Conservation (phyloP, 1,140 invertebrate species). For the Drosophila kepulauana region DNA sequence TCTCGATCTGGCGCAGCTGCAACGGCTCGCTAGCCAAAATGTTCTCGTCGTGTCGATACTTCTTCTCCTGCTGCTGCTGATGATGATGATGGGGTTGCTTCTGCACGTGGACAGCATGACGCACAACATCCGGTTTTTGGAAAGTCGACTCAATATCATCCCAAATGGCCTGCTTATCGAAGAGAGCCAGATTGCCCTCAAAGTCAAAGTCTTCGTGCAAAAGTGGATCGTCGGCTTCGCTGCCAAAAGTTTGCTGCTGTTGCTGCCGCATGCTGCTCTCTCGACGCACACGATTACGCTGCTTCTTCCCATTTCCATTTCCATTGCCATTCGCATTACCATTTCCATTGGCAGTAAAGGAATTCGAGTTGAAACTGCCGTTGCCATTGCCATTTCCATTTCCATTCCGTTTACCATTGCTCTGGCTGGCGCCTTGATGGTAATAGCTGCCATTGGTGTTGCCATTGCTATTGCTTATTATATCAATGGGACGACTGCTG, state of each 20-base stretch:
- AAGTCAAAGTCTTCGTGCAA: conserved; percentile 94
- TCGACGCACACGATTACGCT: conserved; percentile 63
- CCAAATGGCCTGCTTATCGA: conserved; percentile 93
- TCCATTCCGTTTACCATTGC: conserved; percentile 46
- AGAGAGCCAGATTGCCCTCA: conserved; percentile 96
- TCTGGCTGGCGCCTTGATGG: conserved; percentile 48
- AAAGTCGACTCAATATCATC: conserved; percentile 88
- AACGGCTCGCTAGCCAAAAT: conserved; percentile 89
- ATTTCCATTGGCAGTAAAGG: conserved; percentile 40
- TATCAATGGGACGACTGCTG: conserved; percentile 75
- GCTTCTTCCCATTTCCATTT: conserved; percentile 59
- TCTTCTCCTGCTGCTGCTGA: conserved; percentile 69
- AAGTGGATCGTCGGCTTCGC: conserved; percentile 85
- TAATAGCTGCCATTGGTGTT: conserved; percentile 48
- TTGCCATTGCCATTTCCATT: conserved; percentile 50
- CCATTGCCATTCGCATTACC: conserved; percentile 54
- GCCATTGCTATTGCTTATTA: conserved; percentile 47
- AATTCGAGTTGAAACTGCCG: conserved; percentile 31
- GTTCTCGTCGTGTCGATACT: conserved; percentile 93
- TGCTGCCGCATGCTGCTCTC: conserved; percentile 74
- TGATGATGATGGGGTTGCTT: conserved; percentile 27
- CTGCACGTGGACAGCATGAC: conserved; percentile 53
- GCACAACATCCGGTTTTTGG: conserved; percentile 88
- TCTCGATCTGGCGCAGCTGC: conserved; percentile 89
- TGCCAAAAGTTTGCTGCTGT: conserved; percentile 71